Base-by-base conservation (phyloP, 2,888 invertebrate species). In the Alloplasta piceator region DNA sequence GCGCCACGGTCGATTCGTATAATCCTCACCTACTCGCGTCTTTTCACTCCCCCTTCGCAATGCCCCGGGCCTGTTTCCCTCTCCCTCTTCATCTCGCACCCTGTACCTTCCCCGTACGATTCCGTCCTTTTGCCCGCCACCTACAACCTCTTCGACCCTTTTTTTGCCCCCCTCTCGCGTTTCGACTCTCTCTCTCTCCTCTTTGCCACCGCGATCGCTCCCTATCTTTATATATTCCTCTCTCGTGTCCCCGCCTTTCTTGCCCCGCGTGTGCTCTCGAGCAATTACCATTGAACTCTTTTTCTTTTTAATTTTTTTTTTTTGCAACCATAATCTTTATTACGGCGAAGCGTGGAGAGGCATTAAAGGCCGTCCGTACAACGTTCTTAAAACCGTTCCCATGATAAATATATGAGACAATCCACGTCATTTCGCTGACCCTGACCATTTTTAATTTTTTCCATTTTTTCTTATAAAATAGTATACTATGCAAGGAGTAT, bases 1-100 rank as follows among this genome's bases (percentile, higher is more conserved):
- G 82, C 43, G 82, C 86, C 85, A 87, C 88, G 86, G 85, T 88
- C 88, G 88, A 86, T 86, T 89, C 88, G 87, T 87, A 87, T 88
- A 88, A 88, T 87, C 87, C 88, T 87, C 87, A 87, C 88, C 90
- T 86, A 84, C 87, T 87, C 88, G 86, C 83, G 82, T 82, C 82
- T 84, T 85, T 80, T 82, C 81, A 66, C 74, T 43, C 50, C 16
- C 41, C 84, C 85, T 85, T 82, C 85, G 67, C 41, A 61, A 68
- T 68, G 74, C 82, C 82, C 75, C 63, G 16, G 63, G 46, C 58
- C n/a, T 58, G n/a, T 82, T 61, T 60, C 70, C 36, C 48, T 36
- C 38, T 64, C 77, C 80, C 84, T 84, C 84, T 83, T 87, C 84
- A 83, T 83, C 82, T 67, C 76, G 56, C 73, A 56, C 64, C 61